A percentile compares a stretch with the other conserved stretches of the same genome.
Evolutionary conservation across 2,888 invertebrate genomes (phyloP).

Genomic region (Proisotoma minuta): DNA sequence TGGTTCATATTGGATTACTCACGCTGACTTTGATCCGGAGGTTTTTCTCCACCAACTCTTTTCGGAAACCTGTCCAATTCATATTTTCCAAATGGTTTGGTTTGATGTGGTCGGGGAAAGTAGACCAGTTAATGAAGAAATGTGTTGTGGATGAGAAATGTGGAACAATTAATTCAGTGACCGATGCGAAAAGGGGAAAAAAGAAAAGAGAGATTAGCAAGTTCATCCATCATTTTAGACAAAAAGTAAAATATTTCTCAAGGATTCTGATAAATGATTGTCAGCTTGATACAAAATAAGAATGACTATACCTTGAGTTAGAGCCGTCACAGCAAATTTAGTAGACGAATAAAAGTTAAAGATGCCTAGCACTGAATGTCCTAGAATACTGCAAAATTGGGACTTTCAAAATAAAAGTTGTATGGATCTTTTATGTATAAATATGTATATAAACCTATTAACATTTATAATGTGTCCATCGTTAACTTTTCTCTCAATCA

Average conservation of each 20-base stretch:
- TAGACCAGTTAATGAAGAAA: neutral
- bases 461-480: constrained; percentile 39
- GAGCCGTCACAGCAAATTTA: constrained; percentile 57
- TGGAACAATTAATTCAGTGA: neutral
- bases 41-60: constrained; percentile 54
- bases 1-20: constrained; percentile 11
- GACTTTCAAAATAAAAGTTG: neutral
- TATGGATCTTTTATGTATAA: neutral
- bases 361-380: constrained; percentile 48
- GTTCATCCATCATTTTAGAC: too few relatives aligned
- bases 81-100: neutral
- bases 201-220: too few relatives aligned
- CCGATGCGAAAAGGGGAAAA: too few relatives aligned
- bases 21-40: constrained; percentile 52
- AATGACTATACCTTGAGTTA: constrained; percentile 51
- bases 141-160: neutral
- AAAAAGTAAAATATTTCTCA: too few relatives aligned
- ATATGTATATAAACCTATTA: constrained; percentile 22
- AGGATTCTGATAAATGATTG: too few relatives aligned
- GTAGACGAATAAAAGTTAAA: constrained; percentile 55
- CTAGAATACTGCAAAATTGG: constrained; percentile 49
- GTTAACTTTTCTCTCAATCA: constrained; percentile 29
- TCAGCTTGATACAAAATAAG: too few relatives aligned
- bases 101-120: neutral
- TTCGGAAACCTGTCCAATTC: constrained; percentile 52